A percentile compares a stretch with the other conserved stretches of the same genome.
Evolutionary conservation across 2,113 vertebrate genomes (phyloP).

Genomic region (Sander lucioperca): DNA sequence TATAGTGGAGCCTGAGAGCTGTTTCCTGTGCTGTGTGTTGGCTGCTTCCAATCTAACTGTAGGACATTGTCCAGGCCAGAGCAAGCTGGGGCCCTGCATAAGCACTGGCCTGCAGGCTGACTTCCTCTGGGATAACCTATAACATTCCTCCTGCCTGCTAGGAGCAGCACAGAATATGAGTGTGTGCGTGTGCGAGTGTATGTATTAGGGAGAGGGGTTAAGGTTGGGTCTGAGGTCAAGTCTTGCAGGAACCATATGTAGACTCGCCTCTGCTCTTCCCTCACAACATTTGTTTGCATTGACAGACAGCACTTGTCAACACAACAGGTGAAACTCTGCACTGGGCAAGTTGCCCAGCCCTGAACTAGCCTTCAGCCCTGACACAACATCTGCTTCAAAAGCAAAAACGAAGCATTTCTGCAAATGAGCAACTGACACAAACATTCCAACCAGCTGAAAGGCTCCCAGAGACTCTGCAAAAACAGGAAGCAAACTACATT

Average conservation of each 20-base stretch:
- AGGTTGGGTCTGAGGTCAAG: constrained; percentile 58
- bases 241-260: constrained; percentile 81
- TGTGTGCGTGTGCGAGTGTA: constrained; percentile 12
- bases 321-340: constrained; percentile 76
- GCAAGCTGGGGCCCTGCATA: constrained; percentile 50
- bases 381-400: constrained; percentile 49
- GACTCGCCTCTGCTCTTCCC: constrained; percentile 64
- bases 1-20: constrained; percentile 28
- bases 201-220: constrained; percentile 19
- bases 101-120: constrained; percentile 62
- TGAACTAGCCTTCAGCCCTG: constrained; percentile 56
- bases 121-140: constrained; percentile 75
- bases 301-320: constrained; percentile 77
- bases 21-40: constrained; percentile 62
- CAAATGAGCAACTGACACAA: constrained; percentile 40
- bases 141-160: constrained; percentile 66
- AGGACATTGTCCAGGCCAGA: constrained; percentile 76
- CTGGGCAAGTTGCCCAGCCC: constrained; percentile 57
- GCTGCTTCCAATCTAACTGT: constrained; percentile 61
- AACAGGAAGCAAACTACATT: constrained; percentile 69
- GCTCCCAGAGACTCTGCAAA: constrained; percentile 26
- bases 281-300: constrained; percentile 42
- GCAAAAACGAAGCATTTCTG: constrained; percentile 19
- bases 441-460: constrained; percentile 40
- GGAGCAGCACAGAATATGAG: constrained; percentile 33